phyloP scores from a whole-genome alignment of 2,113 vertebrate genomes.

The Catharus fuscescens region DNA sequence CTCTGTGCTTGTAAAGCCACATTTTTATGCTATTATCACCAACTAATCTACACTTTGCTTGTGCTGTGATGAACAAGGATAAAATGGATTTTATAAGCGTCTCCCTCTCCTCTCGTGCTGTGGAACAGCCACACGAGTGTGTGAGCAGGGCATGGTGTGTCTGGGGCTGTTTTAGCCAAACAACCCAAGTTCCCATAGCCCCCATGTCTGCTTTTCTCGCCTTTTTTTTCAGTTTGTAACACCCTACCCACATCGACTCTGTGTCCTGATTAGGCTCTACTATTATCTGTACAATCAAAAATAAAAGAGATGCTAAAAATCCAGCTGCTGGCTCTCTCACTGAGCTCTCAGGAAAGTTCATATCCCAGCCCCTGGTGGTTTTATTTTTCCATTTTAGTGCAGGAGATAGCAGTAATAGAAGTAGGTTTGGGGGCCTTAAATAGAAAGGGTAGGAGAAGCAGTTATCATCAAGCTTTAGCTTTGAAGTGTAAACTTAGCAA shows the following conservation, averaged over 20 bases:
- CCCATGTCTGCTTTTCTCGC: fast-evolving
- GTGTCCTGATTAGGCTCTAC: not conserved
- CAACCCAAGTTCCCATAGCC: fast-evolving
- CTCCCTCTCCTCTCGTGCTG: not conserved
- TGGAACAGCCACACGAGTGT: not conserved
- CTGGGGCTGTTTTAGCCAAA: not conserved
- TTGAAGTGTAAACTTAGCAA: conserved; percentile 71
- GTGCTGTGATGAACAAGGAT: not conserved
- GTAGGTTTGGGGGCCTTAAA: conserved; percentile 49
- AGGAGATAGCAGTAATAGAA: conserved; percentile 13
- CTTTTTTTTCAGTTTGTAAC: not conserved
- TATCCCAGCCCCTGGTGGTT: not conserved
- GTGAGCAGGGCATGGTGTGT: fast-evolving
- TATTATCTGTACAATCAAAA: not conserved
- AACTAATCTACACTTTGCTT: not conserved
- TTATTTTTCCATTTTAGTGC: not conserved
- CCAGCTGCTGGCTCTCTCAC: conserved; percentile 44
- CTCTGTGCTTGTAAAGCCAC: not conserved
- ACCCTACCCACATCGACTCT: not conserved
- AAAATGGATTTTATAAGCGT: not conserved
- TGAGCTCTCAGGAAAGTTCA: conserved; percentile 23
- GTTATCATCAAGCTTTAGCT: conserved; percentile 70
- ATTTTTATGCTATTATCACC: not conserved
- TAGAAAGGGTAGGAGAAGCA: conserved; percentile 61
- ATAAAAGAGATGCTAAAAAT: conserved; percentile 40